Base-by-base conservation (phyloP, 2,797 vertebrate genomes). In the Pyrocephalus nanus region DNA sequence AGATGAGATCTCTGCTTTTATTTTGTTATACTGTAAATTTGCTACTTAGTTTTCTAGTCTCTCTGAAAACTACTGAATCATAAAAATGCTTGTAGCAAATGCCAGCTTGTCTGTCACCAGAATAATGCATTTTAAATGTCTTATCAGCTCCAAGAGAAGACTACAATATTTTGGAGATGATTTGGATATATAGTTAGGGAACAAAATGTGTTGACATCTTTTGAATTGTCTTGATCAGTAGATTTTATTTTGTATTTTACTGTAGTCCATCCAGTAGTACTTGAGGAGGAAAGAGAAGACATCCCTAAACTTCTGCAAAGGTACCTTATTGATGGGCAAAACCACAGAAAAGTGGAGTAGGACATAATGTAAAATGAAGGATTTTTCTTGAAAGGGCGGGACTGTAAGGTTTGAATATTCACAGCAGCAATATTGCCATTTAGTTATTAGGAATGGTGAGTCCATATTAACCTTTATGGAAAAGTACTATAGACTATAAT, bases 11-110 rank as follows among this genome's bases (percentile, higher is more conserved):
- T 92, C 88, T 87, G 94, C 86, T 93, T 96, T 96, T 95, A 91
- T 96, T 97, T 95, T 91, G 94, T 93, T 94, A 89, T 69, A 88
- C 69, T 89, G 61, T 95, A 96, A 96, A 97, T 95, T 88, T 95
- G 90, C 86, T 87, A 22, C 92, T 94, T 94, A 90, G 96, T 82
- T 96, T 92, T 67, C 86, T 67, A 62, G 90, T 73, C 80, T 79
- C 66, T 90, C 72, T 85, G 90, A 88, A 94, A 96, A 95, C 83
- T 79, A 96, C 74, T 87, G 94, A 94, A 94, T 96, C 96, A 90
- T 93, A 94, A 92, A 95, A 95, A 92, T 61, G 67, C 83, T 95
- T 76, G 74, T 89, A 95, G 83, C 91, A 93, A 95, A 92, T 82
- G 57, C 88, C 92, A 90, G 89, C 86, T 93, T 96, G 86, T 95